A percentile compares a stretch with the other conserved stretches of the same genome.
Conservation (phyloP, 2,797 vertebrate genomes). For the Aldrovandia affinis region DNA sequence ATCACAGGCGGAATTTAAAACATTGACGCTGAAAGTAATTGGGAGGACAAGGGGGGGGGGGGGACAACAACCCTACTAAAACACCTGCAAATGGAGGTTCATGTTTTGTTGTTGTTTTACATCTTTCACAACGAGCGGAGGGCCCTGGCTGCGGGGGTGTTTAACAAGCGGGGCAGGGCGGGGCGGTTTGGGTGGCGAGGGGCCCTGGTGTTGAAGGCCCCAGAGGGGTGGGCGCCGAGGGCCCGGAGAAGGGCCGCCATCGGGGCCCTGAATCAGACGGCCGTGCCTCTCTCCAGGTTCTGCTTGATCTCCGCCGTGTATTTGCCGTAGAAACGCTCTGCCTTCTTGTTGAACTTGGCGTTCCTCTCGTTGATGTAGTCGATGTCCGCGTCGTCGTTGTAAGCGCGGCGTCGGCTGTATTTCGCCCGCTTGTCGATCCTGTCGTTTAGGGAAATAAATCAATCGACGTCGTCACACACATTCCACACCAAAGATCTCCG, state of each 20-base stretch:
- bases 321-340: constrained; percentile 96
- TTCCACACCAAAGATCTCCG: background rate
- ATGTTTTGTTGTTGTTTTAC: too few relatives aligned
- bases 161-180: background rate
- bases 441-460: too few relatives aligned
- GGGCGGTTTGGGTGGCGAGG: background rate
- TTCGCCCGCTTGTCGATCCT: constrained; percentile 95
- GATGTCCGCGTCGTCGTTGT: constrained; percentile 94
- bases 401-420: constrained; percentile 90
- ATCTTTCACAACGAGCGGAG: background rate
- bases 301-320: constrained; percentile 98
- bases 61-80: background rate
- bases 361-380: constrained; percentile 99
- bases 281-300: constrained; percentile 95
- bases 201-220: background rate
- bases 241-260: background rate
- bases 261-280: constrained; percentile 72
- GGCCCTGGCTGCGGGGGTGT: background rate
- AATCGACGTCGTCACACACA: too few relatives aligned
- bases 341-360: constrained; percentile 98
- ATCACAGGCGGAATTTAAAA: background rate
- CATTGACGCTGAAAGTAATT: background rate
- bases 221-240: too few relatives aligned
- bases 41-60: background rate
- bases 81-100: background rate